Evolutionary conservation across 2,888 invertebrate genomes (phyloP), one percentile per base, ranked within the genome.

Genomic region (Cephus sareptanus): DNA sequence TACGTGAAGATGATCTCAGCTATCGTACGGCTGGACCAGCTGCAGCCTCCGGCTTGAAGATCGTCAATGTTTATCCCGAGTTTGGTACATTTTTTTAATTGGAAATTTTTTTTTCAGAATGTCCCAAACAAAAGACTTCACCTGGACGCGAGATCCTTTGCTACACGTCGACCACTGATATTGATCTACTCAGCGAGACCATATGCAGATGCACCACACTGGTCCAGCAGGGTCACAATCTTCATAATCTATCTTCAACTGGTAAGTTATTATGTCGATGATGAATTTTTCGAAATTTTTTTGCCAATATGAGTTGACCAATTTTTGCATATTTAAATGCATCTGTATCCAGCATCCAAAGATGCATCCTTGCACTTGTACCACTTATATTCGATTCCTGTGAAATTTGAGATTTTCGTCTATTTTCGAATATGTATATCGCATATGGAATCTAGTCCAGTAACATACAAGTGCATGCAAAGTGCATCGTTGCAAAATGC

Each of bases 121-220:
- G 90, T 80, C 89, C 89, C 71, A 86, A 83, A 77, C 87, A 87
- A 74, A 88, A 81, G 79, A 85, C 80, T 78, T 87, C 89, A 6
- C 90, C 90, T 4, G 88, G 90, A 37, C 86, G 89, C 77, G 90
- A 91, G 81, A 86, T 91, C 71, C 81, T 90, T 68, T 91, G 91
- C 80, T 91, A 91, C 84, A 91, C 91, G 76, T 84, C 86, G 79
- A 84, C 82, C 37, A 82, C 76, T 73, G 85, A 90, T 73, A 79
- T 84, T 31, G 81, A 84, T n/a, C 76, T 78, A 34, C 79, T 91
- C 40, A 84, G 86, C 37, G 87, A 89, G 70, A 82, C 88, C 37
- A 83, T 91, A 73, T 91, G 91, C 86, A 86, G 86, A 76, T 91
- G 91, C 81, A 91, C 91, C 76, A 89, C 89, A 71, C 82, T 91